Conservation (phyloP, 92 coral and sea anemone species). For the Siderastrea siderea region DNA sequence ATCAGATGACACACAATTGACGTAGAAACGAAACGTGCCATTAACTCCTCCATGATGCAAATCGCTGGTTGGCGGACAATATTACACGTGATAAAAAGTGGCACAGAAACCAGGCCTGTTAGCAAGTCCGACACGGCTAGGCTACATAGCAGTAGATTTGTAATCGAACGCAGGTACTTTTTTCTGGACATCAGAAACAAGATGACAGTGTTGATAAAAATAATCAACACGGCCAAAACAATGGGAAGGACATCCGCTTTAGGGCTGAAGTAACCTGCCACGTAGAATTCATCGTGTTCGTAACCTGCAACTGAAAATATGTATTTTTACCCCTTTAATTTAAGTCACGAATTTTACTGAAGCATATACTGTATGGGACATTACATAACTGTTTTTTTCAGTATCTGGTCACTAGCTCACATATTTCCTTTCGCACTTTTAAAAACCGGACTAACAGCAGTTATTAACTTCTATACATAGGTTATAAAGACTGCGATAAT, state of each 20-base stretch:
- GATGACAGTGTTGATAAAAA: conserved; percentile 68
- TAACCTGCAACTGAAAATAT: not conserved
- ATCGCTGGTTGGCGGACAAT: conserved; percentile 38
- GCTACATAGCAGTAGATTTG: conserved; percentile 83
- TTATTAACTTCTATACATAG: too few species aligned
- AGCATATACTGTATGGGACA: not conserved
- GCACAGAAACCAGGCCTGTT: conserved; percentile 79
- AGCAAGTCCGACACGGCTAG: conserved; percentile 85
- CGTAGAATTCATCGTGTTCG: not conserved
- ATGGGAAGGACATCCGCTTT: conserved; percentile 73
- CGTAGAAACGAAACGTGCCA: conserved; percentile 74
- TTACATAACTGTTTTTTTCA: too few species aligned
- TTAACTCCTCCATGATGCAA: conserved; percentile 60
- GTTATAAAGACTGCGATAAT: too few species aligned
- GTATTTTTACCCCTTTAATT: not conserved
- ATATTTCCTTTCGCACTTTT: too few species aligned
- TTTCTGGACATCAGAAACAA: conserved; percentile 57
- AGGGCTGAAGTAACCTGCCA: conserved; percentile 41
- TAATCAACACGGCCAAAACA: conserved; percentile 62
- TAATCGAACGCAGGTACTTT: conserved; percentile 63
- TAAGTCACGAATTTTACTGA: too few species aligned
- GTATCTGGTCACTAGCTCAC: too few species aligned
- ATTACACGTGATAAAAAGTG: conserved; percentile 73
- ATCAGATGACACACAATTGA: conserved; percentile 73
- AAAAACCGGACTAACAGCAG: too few species aligned